Evolutionary conservation across 2,888 invertebrate species (phyloP), one percentile per base, ranked within the genome.

Genomic region (Mesorhabditis spiculigera): DNA sequence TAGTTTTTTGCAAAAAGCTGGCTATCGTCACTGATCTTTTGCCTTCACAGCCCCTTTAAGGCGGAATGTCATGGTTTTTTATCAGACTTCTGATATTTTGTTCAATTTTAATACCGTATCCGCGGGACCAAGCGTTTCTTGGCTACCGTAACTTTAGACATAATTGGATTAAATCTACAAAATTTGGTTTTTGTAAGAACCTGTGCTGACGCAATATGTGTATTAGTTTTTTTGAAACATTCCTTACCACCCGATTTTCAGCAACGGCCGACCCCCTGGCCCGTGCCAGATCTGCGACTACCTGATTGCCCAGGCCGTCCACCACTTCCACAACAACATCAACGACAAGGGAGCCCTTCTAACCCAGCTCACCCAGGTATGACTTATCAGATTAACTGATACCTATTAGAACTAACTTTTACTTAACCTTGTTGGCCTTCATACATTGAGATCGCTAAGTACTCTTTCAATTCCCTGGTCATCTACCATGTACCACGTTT

Each of bases 251-350:
- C 28, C 28, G 28, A 28, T 28, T 28, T 28, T 28, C 28, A 28
- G 28, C 28, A 28, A 28, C 28, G 28, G 28, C 58, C 58, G 58
- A 50, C 58, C 8, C n/a, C 10, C 58, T 50, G 58, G n/a, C n/a
- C 58, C 58, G n/a, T 50, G 58, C 58, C 58, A 50, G n/a, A 50
- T 50, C 10, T 50, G 58, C 58, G 58, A 50, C n/a, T 50, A 50
- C n/a, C 8, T 50, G 10, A 50, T 50, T 2, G n/a, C 8, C 58
- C 58, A 50, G n/a, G 58, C 58, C 58, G 10, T 10, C 10, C 58
- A 50, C 58, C 58, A 50, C 58, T n/a, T 50, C 58, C 8, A 50
- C 58, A 50, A 50, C 3, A n/a, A n/a, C 28, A 28, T 28, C 8
- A 13, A 50, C 58, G 58, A 50, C n/a, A n/a, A 50, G n/a, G 10